These are phyloP conservation scores for Drosophila pectinifera DNA, from an alignment of 1,140 invertebrate species.

Conservation along the genomic window DNA sequence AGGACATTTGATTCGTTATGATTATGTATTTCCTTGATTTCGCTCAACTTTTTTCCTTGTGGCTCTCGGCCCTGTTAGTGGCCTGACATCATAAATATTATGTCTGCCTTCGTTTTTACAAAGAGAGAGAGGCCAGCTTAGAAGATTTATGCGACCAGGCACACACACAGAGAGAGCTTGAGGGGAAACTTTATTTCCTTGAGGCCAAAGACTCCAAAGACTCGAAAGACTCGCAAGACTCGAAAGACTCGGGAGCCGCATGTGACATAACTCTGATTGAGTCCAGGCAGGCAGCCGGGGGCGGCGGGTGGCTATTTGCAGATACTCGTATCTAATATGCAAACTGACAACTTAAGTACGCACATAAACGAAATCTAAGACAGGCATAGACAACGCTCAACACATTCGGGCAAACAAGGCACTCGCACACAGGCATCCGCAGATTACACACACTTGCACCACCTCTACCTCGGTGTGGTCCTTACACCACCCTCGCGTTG, in stretches of 20 bases:
- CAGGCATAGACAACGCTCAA: conserved; percentile 54
- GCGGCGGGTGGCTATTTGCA: conserved; percentile 27
- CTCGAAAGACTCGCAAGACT: conserved; percentile 6
- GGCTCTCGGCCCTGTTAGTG: conserved; percentile 39
- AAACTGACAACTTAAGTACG: conserved; percentile 80
- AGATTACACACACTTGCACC: conserved; percentile 40
- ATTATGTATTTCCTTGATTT: conserved; percentile 59
- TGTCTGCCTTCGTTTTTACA: conserved; percentile 59
- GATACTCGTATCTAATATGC: conserved; percentile 65
- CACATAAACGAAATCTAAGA: conserved; percentile 67
- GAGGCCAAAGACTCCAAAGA: conserved; percentile 35
- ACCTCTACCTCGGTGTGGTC: too few species aligned
- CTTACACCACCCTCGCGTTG: conserved; percentile 8
- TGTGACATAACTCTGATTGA: conserved; percentile 79
- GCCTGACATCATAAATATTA: conserved; percentile 72
- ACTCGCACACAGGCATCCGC: conserved; percentile 6
- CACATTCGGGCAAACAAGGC: conserved; percentile 40
- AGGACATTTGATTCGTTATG: conserved; percentile 67
- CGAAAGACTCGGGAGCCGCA: conserved; percentile 19
- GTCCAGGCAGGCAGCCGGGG: conserved; percentile 9
- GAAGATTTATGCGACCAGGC: conserved; percentile 63
- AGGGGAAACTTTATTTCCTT: conserved; percentile 55
- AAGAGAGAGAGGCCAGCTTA: conserved; percentile 33
- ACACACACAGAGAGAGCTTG: conserved; percentile 1
- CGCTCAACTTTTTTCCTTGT: conserved; percentile 25